Evolutionary conservation across 1,140 invertebrate species (phyloP), one percentile per base, ranked within the genome.

Genomic region (Lasioglossum albipes): DNA sequence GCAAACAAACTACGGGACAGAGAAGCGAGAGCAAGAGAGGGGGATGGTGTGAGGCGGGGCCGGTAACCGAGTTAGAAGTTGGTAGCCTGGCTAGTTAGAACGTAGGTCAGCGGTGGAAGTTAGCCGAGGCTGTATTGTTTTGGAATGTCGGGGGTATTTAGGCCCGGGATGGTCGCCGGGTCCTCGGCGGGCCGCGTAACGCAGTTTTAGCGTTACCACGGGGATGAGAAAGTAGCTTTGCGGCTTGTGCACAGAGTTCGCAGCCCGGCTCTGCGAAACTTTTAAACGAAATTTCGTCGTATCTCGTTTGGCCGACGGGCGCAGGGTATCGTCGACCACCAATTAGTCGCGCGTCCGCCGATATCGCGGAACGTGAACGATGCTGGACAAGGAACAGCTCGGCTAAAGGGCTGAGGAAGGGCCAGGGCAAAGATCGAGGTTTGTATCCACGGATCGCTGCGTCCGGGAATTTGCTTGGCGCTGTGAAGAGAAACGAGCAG

Each of bases 61-160:
- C 59, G 79, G 76, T 91, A 91, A 91, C 85, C 71, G 84, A 91
- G 89, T 91, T 91, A 90, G 79, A 74, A 89, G 90, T 91, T 91
- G 85, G 82, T 71, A 85, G 84, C 84, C 83, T 69, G 83, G 85
- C 87, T 91, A 89, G 90, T 91, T 91, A 90, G 85, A 73, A 49
- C 81, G 68, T 81, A 87, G 89, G 85, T 90, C 88, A 91, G 79
- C 77, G 82, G 9, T 54, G 62, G 83, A 91, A 91, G 90, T 91
- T 91, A 90, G 86, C 84, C 49, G 41, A 42, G 70, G 79, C 87
- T 91, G 88, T 88, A 90, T 89, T 90, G 89, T 90, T 88, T 88
- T 84, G 84, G 84, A 89, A 90, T 85, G 88, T 85, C 88, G 84
- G 86, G 88, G 84, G 86, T 89, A 89, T 90, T 91, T 90, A 89